These are phyloP conservation scores for Brachionichthys hirsutus DNA, from an alignment of 2,113 vertebrate species.

Conservation along the genomic window DNA sequence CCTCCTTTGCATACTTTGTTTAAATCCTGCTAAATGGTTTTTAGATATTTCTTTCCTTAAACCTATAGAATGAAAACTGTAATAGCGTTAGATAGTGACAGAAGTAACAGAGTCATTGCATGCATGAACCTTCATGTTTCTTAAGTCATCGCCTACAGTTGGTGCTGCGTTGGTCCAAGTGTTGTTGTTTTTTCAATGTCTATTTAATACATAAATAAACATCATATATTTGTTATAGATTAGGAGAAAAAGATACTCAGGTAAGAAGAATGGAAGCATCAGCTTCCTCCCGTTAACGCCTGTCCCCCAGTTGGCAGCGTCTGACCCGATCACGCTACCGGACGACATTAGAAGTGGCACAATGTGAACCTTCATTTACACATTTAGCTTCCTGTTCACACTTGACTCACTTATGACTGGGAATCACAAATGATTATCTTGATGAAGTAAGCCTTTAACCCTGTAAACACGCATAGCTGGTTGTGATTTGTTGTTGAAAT, in stretches of 20 bases:
- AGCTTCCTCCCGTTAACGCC: too few relatives aligned
- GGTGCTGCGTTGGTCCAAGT: not conserved
- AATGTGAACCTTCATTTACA: conserved; percentile 19
- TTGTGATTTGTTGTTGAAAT: not conserved
- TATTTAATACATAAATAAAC: too few relatives aligned
- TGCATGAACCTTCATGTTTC: not conserved
- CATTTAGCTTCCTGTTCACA: conserved; percentile 36
- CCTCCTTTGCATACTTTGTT: not conserved
- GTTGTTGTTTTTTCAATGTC: not conserved
- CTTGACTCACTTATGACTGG: conserved; percentile 58
- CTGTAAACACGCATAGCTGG: conserved; percentile 33
- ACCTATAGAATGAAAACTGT: not conserved
- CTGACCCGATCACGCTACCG: conserved; percentile 13
- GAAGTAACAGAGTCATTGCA: not conserved
- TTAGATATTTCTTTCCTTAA: not conserved
- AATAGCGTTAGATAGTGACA: not conserved
- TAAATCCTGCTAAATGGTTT: not conserved
- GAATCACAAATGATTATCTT: conserved; percentile 63
- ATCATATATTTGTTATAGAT: too few relatives aligned
- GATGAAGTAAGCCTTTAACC: conserved; percentile 59
- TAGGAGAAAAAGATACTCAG: too few relatives aligned
- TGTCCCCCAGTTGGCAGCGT: not conserved
- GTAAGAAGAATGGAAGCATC: too few relatives aligned
- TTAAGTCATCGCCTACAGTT: not conserved
- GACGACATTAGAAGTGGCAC: conserved; percentile 34